Evolutionary conservation across 2,113 vertebrate genomes (phyloP), one percentile per base, ranked within the genome.

Genomic region (Opisthocomus hoazin): DNA sequence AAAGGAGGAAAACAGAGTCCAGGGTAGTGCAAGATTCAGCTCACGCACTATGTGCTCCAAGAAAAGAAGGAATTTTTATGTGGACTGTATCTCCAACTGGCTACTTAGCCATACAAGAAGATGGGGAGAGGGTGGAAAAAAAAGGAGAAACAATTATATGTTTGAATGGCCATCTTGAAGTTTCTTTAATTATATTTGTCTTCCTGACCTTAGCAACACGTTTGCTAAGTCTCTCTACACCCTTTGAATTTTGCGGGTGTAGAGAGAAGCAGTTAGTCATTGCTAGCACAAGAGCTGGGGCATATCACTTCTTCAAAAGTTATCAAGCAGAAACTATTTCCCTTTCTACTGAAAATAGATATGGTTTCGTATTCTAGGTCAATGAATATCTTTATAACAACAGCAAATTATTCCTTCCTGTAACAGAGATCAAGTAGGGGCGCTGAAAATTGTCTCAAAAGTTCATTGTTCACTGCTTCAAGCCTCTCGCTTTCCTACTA

Each of bases 31-130:
- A 56, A 7, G 48, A 34, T 56, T 91, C 34, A 57, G 18, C 36
- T 81, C 24, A 21, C 26, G 6, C 5, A 50, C 5, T 19, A 53
- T 0, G 0, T 68, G 23, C 15, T 30, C 48, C 83, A 79, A 65
- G 46, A 61, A 61, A 54, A 54, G 15, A 79, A 58, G 14, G 15
- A 14, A 23, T 71, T 90, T 90, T 53, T 92, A 6, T 75, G 29
- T 36, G 26, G 10, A 26, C 32, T 65, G 11, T 73, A 34, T 73
- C 41, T 91, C 51, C 14, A 39, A 3, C 15, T 90, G 48, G 34
- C 30, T 73, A 34, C 41, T 74, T 66, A 79, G 4, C 20, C 93
- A 10, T 75, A 18, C 21, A 79, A 79, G 30, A 93, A 61, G 81
- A 39, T 32, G 17, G 8, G 8, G 12, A 74, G 41, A 68, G 41